Percentiles rank a stretch among this genome's conserved stretches.
These are phyloP conservation scores for Chaenodraco wilsoni DNA, from an alignment of 2,797 vertebrate species.

Conservation along the genomic window DNA sequence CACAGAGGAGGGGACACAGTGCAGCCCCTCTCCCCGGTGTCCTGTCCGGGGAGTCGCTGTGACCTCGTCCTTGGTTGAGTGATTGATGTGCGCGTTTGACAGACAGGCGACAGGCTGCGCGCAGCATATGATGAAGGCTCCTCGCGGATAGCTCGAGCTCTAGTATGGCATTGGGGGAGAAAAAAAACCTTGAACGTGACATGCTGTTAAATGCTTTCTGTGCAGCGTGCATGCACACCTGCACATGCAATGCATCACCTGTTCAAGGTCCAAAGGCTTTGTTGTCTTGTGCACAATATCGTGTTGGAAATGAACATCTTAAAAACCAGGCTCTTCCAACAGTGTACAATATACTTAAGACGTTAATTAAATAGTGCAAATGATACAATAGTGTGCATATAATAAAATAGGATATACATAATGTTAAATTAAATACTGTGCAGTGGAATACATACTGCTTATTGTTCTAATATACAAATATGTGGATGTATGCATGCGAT, in stretches of 20 bases:
- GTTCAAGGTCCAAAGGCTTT: not conserved
- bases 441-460: no score
- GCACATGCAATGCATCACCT: slow-evolving; percentile 34
- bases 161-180: no score
- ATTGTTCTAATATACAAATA: no score
- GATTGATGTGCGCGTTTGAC: slow-evolving; percentile 51
- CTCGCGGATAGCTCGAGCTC: slow-evolving; percentile 2
- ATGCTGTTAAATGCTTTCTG: slow-evolving; percentile 30
- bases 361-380: no score
- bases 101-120: slow-evolving; percentile 33
- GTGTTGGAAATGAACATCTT: no score
- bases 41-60: slow-evolving; percentile 55
- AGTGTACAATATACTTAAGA: no score
- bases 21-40: slow-evolving; percentile 28
- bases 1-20: not conserved
- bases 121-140: slow-evolving; percentile 19
- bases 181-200: slow-evolving; percentile 37
- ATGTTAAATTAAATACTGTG: no score
- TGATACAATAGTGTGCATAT: no score
- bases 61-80: slow-evolving; percentile 75
- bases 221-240: slow-evolving; percentile 45
- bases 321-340: no score
- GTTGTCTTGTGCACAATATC: no score
- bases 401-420: no score
- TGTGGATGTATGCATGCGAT: no score